These are phyloP conservation scores for Campoplex capitator DNA, from an alignment of 2,888 invertebrate genomes.

Conservation along the genomic window DNA sequence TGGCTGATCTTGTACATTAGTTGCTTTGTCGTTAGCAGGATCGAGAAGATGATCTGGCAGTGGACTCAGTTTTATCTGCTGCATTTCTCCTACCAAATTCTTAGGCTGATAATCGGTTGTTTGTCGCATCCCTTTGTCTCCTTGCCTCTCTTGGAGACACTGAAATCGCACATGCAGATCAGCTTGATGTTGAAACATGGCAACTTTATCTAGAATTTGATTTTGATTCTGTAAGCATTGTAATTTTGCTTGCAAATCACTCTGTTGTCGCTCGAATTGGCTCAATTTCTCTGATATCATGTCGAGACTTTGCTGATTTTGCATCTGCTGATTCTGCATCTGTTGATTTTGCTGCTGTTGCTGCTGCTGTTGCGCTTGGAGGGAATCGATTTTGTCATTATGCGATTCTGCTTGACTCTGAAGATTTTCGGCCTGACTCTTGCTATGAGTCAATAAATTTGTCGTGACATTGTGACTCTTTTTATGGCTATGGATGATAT, in stretches of 20 bases:
- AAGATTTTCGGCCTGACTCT: conserved; percentile 79
- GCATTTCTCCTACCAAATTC: conserved; percentile 64
- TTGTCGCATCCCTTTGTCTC: conserved; percentile 77
- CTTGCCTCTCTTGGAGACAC: conserved; percentile 78
- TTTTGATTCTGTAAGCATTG: conserved; percentile 83
- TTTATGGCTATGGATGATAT: conserved; percentile 83
- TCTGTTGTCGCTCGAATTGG: conserved; percentile 82
- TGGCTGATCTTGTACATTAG: conserved; percentile 73
- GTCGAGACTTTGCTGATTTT: conserved; percentile 82
- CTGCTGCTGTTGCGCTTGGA: conserved; percentile 69
- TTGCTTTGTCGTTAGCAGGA: conserved; percentile 71
- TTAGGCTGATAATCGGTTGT: conserved; percentile 74
- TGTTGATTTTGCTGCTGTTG: conserved; percentile 72
- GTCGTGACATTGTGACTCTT: conserved; percentile 78
- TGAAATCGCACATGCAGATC: conserved; percentile 81
- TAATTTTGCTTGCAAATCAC: conserved; percentile 81
- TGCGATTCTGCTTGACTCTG: conserved; percentile 74
- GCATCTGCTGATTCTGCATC: conserved; percentile 75
- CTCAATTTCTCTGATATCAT: conserved; percentile 82
- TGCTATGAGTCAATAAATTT: conserved; percentile 78
- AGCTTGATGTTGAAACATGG: conserved; percentile 81
- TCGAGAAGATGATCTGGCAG: conserved; percentile 75
- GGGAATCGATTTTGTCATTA: conserved; percentile 70
- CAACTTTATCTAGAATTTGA: conserved; percentile 82
- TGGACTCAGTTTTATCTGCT: conserved; percentile 73